Evolutionary conservation across 2,113 vertebrate species (phyloP), one percentile per base, ranked within the genome.

Genomic region (Syngnathoides biaculeatus): DNA sequence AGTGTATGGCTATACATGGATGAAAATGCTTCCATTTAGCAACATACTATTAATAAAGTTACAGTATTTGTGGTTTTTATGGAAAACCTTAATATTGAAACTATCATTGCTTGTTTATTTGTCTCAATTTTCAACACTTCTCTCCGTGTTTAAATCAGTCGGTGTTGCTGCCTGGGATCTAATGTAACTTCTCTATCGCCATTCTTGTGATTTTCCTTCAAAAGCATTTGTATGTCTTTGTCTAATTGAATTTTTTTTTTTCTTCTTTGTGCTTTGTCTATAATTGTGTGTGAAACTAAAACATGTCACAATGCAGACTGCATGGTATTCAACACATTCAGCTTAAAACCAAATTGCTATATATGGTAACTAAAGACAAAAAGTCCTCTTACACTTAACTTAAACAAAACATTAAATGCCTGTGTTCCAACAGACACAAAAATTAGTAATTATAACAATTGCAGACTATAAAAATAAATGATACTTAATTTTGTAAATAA

Each of bases 241-340:
- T 85, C 78, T 71, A 68, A 80, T 69, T 78, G 59, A 71, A 66
- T 59, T 80, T 61, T 64, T 67, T 4, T 65, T 4, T 5, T 68
- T n/a, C 75, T 27, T 69, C 2, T 65, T 17, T 81, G 30, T 89
- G 50, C 86, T 73, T 68, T 77, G 74, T 87, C 80, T 81, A 5
- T 81, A 53, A 84, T 60, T 84, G 71, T 86, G 81, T 90, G 70
- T 84, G 75, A 83, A 84, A 83, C 77, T 84, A 76, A 72, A 75
- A 85, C 82, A 81, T 83, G 72, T 59, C 48, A 66, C 59, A 20
- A 17, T 58, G 17, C 81, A 77, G 76, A 84, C 87, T 39, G 0
- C 64, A 35, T 60, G 80, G 83, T 78, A 68, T 87, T 88, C 80
- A 82, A 80, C 73, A 69, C 57, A 0, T 70, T 79, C 67, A 78